Percentiles rank a stretch among this genome's conserved stretches.
Conservation (phyloP, 2,797 vertebrate genomes). For the Microhierax caerulescens region DNA sequence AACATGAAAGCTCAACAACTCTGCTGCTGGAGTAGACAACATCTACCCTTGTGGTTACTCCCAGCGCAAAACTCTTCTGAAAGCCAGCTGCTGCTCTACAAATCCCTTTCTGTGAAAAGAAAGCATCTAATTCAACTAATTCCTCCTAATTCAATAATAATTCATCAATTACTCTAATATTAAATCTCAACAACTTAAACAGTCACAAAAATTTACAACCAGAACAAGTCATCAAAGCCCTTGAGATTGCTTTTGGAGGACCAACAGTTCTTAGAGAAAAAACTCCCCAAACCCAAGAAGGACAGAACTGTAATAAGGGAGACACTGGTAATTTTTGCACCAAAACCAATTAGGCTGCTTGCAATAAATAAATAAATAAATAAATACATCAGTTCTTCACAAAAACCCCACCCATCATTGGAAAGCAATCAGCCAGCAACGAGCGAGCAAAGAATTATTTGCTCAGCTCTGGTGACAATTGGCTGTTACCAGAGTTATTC, state of each 20-base stretch:
- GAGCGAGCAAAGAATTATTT: slow-evolving; percentile 46
- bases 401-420: neutral
- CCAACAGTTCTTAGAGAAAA: neutral
- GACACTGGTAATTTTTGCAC: neutral
- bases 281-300: neutral
- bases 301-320: neutral
- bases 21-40: neutral
- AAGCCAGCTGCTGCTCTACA: neutral
- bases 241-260: neutral
- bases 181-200: neutral
- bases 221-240: neutral
- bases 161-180: neutral
- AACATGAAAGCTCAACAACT: neutral
- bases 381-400: neutral
- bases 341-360: neutral
- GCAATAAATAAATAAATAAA: neutral
- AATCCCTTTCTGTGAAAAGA: neutral
- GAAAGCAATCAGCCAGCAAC: neutral
- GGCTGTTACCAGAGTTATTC: slow-evolving; percentile 45
- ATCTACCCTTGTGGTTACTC: neutral
- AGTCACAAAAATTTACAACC: neutral
- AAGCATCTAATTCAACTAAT: neutral
- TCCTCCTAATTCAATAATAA: neutral
- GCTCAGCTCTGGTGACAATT: neutral
- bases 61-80: neutral